phyloP scores from a whole-genome alignment of 2,888 invertebrate species.

The Drosophila ustulata region DNA sequence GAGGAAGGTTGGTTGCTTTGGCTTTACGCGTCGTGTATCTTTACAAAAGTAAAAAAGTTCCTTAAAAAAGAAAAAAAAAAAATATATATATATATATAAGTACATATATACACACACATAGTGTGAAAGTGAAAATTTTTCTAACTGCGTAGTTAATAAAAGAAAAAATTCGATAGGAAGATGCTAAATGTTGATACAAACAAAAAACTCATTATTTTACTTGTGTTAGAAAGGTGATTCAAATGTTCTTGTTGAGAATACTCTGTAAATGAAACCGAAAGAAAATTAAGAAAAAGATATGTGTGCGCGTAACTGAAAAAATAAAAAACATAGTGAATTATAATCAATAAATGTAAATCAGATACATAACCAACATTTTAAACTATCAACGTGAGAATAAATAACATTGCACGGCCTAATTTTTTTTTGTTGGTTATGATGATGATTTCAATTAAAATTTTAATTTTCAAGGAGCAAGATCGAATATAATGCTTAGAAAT shows the following conservation, averaged over 20 bases:
- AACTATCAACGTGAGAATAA: not conserved
- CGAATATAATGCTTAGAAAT: conserved; percentile 47
- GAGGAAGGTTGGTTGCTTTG: conserved; percentile 82
- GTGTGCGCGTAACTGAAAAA: conserved; percentile 32
- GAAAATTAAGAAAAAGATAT: conserved; percentile 38
- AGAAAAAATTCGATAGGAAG: conserved; percentile 25
- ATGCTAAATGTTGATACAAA: conserved; percentile 12
- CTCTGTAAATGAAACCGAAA: conserved; percentile 32
- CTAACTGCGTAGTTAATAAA: conserved; percentile 65
- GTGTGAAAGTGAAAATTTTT: conserved; percentile 77
- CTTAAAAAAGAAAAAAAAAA: conserved; percentile 31
- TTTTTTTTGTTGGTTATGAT: conserved; percentile 28
- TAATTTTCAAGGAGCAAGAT: conserved; percentile 21
- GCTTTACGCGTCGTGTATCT: conserved; percentile 80
- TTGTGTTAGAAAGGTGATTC: not conserved
- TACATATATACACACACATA: conserved; percentile 39
- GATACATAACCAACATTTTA: conserved; percentile 3
- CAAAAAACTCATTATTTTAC: not conserved
- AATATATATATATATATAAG: conserved; percentile 46
- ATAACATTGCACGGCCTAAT: not conserved
- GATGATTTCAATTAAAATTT: conserved; percentile 32
- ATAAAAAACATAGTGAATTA: conserved; percentile 9
- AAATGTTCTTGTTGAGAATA: conserved; percentile 47
- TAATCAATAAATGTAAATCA: conserved; percentile 1
- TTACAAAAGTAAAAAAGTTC: conserved; percentile 69